A percentile compares a stretch with the other conserved stretches of the same genome.
phyloP scores from a whole-genome alignment of 2,888 invertebrate genomes.

The Ichneumon xanthorius region DNA sequence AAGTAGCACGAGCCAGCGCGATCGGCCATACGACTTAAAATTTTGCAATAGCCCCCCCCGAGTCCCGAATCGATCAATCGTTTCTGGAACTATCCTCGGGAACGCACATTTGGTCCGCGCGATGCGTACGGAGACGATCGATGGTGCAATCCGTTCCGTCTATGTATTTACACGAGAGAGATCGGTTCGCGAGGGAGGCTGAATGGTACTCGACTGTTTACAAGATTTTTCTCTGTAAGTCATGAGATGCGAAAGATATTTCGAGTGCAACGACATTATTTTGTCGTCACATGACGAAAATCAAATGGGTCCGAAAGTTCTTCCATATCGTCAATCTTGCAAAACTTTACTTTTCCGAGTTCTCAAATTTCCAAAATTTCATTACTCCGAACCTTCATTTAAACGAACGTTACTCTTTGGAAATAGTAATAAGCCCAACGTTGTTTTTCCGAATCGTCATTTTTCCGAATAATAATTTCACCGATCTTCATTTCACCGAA shows the following conservation, averaged over 20 bases:
- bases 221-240: background rate
- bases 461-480: too few species aligned
- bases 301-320: too few species aligned
- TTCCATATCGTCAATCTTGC: too few species aligned
- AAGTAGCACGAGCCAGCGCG: slow-evolving; percentile 59
- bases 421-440: too few species aligned
- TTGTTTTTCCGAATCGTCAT: too few species aligned
- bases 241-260: background rate
- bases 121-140: slow-evolving; percentile 10
- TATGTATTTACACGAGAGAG: background rate
- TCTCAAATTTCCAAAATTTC: too few species aligned
- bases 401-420: too few species aligned
- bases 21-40: slow-evolving; percentile 45
- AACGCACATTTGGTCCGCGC: slow-evolving; percentile 42
- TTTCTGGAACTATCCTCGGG: slow-evolving; percentile 27
- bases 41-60: slow-evolving; percentile 59
- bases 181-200: background rate
- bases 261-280: too few species aligned
- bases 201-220: background rate
- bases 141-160: slow-evolving; percentile 34
- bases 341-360: too few species aligned
- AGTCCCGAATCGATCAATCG: slow-evolving; percentile 66
- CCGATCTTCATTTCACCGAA: too few species aligned
- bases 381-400: too few species aligned
- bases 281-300: too few species aligned